A percentile compares a stretch with the other conserved stretches of the same genome.
Evolutionary conservation across 2,797 vertebrate genomes (phyloP).

Genomic region (Anomalospiza imberbis): DNA sequence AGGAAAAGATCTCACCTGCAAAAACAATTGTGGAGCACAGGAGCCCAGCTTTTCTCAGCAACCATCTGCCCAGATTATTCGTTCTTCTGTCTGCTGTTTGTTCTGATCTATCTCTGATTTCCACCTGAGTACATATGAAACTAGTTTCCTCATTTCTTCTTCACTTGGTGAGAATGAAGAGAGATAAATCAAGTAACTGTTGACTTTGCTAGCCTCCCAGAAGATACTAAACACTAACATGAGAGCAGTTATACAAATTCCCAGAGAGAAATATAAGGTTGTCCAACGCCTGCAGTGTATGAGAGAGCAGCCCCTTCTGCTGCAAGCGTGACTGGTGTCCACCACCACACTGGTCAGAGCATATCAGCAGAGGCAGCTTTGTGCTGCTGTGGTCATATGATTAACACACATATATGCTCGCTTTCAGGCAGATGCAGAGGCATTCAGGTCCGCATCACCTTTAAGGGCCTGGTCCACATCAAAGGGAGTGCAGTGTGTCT

Average conservation of each 20-base stretch:
- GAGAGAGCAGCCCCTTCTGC: not conserved
- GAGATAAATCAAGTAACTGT: not conserved
- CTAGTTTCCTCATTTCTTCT: not conserved
- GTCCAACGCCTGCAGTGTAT: accelerated
- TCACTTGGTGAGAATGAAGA: not conserved
- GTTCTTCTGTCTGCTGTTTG: not conserved
- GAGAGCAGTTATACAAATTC: not conserved
- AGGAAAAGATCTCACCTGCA: slow-evolving; percentile 45
- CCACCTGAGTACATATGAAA: not conserved
- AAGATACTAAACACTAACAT: not conserved
- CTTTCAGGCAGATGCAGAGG: not conserved
- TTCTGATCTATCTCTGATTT: not conserved
- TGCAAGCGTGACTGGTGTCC: not conserved
- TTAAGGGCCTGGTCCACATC: not conserved
- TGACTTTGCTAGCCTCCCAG: not conserved
- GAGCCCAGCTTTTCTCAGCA: not conserved
- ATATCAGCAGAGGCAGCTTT: not conserved
- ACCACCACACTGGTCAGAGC: not conserved
- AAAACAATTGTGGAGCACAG: slow-evolving; percentile 6
- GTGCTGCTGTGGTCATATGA: not conserved
- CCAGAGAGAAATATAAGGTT: not conserved
- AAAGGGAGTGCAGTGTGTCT: not conserved
- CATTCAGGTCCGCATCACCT: not conserved
- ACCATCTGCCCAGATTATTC: not conserved
- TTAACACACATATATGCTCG: not conserved